Evolutionary conservation across 2,113 vertebrate genomes (phyloP), one percentile per base, ranked within the genome.

Genomic region (Hirundichthys speculiger): DNA sequence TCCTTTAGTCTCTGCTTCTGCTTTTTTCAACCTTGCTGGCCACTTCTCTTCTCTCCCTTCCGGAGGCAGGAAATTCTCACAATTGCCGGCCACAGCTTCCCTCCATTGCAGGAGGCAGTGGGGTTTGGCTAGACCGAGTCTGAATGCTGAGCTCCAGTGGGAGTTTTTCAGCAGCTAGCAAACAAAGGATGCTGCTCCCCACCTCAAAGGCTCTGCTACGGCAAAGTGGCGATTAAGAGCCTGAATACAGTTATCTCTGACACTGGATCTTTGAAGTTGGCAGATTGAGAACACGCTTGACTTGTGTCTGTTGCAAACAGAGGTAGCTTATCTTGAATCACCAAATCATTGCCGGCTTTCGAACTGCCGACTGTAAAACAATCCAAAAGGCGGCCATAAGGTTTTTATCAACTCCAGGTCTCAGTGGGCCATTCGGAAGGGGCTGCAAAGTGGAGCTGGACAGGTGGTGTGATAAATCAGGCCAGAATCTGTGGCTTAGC

Each of bases 41-140:
- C 76, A 69, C 73, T 75, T 77, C 81, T 86, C 64, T 64, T 74
- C 80, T 83, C 81, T 80, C 77, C 64, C 87, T 93, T 93, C 90
- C 91, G 90, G 91, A 84, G 70, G 75, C 87, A 93, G 91, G 92
- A 93, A 92, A 86, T 90, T 91, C 92, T 92, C 90, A 92, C 92
- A 92, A 92, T 92, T 82, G 85, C 81, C 20, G 83, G 74, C 88
- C 83, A 88, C 65, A 72, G 79, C 80, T 81, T 75, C 83, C 86
- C 83, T 82, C 77, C 73, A 79, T 86, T 40, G 63, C 75, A 77
- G 79, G 81, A 90, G 86, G 77, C 71, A 83, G 55, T 3, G 5
- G 65, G 81, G 78, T 66, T 72, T 68, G 60, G 82, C 66, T 79
- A 77, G 85, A 73, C 78, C 4, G 62, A 64, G 65, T 43, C 72